Percentiles rank a stretch among this genome's conserved stretches.
phyloP scores from a whole-genome alignment of 2,888 invertebrate species.

The Cyrtodaria siliqua region DNA sequence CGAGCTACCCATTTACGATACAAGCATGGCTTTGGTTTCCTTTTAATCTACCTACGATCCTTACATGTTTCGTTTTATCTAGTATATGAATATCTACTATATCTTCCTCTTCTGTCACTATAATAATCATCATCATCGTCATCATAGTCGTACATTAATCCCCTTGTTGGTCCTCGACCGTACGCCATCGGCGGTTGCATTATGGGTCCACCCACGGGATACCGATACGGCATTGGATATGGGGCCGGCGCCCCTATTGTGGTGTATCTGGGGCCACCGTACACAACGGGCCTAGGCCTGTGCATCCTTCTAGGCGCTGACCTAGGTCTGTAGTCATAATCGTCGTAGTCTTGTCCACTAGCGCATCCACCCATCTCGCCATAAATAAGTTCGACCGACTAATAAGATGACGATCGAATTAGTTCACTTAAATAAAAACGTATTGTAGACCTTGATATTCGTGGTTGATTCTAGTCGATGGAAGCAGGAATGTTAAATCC shows the following conservation, averaged over 20 bases:
- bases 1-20: too few species aligned
- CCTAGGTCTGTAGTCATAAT: slow-evolving; percentile 17
- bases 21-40: too few species aligned
- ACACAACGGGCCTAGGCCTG: neutral
- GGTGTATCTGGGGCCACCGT: too few species aligned
- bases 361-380: slow-evolving; percentile 36
- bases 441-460: too few species aligned
- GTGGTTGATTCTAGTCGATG: too few species aligned
- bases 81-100: slow-evolving; percentile 24
- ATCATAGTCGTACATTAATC: slow-evolving; percentile 1
- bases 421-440: too few species aligned
- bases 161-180: neutral
- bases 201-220: slow-evolving; percentile 12
- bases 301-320: neutral
- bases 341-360: slow-evolving; percentile 31
- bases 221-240: neutral
- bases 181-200: slow-evolving; percentile 8
- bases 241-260: neutral
- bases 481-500: too few species aligned
- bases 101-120: slow-evolving; percentile 5
- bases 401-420: too few species aligned
- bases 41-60: too few species aligned
- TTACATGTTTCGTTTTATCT: slow-evolving; percentile 9
- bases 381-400: too few species aligned
- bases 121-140: slow-evolving; percentile 13